Evolutionary conservation across 92 coral and sea anemone species (phyloP), one percentile per base, ranked within the genome.

Genomic region (Metridium senile): DNA sequence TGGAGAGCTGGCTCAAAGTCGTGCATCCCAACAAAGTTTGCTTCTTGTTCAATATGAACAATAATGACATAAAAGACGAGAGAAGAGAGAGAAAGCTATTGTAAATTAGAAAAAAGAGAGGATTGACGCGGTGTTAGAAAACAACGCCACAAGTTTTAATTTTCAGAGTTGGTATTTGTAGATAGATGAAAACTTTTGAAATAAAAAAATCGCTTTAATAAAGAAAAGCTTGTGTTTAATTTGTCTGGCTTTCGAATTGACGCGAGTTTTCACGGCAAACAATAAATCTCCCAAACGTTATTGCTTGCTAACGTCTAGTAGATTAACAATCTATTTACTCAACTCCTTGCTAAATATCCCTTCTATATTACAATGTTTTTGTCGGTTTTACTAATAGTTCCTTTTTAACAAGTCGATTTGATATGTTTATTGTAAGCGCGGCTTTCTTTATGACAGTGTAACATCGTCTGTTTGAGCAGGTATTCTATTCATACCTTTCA

Each of bases 151-250:
- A 77, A 51, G 74, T 77, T 67, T 66, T 77, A 78, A 62, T 69
- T 81, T 54, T 58, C 33, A 47, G 66, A 81, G 83, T 70, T 77
- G 81, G 74, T 87, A 83, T 88, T 89, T 88, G 93, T 88, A 82
- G 91, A 74, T 80, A 83, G 71, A 67, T 82, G 68, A 78, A 81
- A 85, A 85, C 83, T 91, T 91, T 91, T 85, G 91, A 91, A 91
- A 88, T 82, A 85, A 91, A 39, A 13, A 91, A 86, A 78, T 74
- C 81, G 80, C 61, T 86, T 87, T 84, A 63, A 77, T 74, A 75
- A 87, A 54, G n/a, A n/a, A n/a, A 70, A 70, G n/a, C 66, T 10
- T 21, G 20, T 34, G 69, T 45, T 29, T 71, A 52, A 49, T 58
- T 46, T 66, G 75, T 84, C 80, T 83, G 66, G 33, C 28, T 30